Base-by-base conservation (phyloP, 2,888 invertebrate genomes). In the Hermodice carunculata region DNA sequence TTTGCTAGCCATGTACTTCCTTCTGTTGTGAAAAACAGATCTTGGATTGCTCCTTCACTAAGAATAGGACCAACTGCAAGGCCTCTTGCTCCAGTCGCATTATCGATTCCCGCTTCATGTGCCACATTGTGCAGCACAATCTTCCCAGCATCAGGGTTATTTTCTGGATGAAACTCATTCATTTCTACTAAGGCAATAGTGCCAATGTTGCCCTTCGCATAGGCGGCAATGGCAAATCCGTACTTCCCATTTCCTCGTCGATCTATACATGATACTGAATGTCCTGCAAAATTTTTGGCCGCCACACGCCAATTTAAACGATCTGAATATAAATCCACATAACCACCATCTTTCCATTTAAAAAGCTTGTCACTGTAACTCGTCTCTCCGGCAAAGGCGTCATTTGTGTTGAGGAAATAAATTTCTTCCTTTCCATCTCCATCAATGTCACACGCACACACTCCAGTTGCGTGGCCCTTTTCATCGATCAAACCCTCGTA, bases 401-500 rank as follows among this genome's bases (percentile, higher is more conserved):
- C 70, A 65, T 80, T 81, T 26, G 79, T 78, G 66, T 80, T 81
- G 6, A 81, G 66, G 31, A 81, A 72, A 59, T 81, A 81, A 22
- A 81, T 81, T 64, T 81, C 81, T 61, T 81, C 81, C 43, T 68
- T 67, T 1, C 81, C 81, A 62, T 81, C 79, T 1, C 81, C 81
- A 56, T 81, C 80, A 2, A 81, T 75, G 51, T 81, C 81, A 70
- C 79, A 79, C 0, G 79, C 80, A 54, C 74, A 72, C 1, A 81
- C 78, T 4, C 78, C 78, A 8, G 77, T 78, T 0, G 77, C 80
- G 46, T 72, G 67, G 34, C 80, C 81, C n/a, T 44, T 26, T 1
- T 56, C 37, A 54, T 81, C 80, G 42, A 68, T 67, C 44, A 81
- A 65, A 17, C 66, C 70, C 37, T 68, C 72, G 48, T 70, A 80